Evolutionary conservation across 2,888 invertebrate genomes (phyloP), one percentile per base, ranked within the genome.

Genomic region (Syrphus vitripennis): DNA sequence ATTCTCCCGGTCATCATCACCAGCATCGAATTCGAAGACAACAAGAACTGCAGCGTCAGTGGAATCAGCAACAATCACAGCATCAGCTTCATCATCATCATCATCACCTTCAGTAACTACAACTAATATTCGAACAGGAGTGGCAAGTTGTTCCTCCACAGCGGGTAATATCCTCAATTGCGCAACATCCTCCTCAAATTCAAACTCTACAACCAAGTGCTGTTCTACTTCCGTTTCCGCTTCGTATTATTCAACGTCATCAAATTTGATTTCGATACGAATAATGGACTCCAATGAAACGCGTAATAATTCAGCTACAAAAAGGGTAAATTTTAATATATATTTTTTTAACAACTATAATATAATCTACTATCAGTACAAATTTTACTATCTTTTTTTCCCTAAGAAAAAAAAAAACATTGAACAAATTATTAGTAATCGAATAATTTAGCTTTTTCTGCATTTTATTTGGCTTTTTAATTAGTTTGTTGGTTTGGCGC

Each of bases 291-390:
- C 59, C 45, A 86, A 86, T 77, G 81, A 81, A 78, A 26, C 87
- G 70, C 55, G 50, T 65, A 87, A 57, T 88, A 71, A 34, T 71
- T 80, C 88, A n/a, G 65, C 87, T 86, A 87, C 80, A 83, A 88
- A 88, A 87, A 79, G 88, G 88, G 88, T 88, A 88, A 88, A 87
- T 87, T 87, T 78, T 72, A 61, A 59, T 45, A 42, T 31, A 61
- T 67, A 50, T 83, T 69, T 63, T 65, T 76, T 69, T 21, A 71
- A 70, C 69, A 63, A 83, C 69, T 74, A 74, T 48, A 70, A 76
- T 42, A 12, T 24, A 19, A 59, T 65, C 48, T 59, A 72, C 67
- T 80, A 79, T 61, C n/a, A 71, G 26, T 50, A 61, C 10, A 61
- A 29, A 71, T 72, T 83, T 81, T 80, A 74, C 65, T 57, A 74